phyloP scores from a whole-genome alignment of 1,140 invertebrate species.

The Steinernema khuongi region DNA sequence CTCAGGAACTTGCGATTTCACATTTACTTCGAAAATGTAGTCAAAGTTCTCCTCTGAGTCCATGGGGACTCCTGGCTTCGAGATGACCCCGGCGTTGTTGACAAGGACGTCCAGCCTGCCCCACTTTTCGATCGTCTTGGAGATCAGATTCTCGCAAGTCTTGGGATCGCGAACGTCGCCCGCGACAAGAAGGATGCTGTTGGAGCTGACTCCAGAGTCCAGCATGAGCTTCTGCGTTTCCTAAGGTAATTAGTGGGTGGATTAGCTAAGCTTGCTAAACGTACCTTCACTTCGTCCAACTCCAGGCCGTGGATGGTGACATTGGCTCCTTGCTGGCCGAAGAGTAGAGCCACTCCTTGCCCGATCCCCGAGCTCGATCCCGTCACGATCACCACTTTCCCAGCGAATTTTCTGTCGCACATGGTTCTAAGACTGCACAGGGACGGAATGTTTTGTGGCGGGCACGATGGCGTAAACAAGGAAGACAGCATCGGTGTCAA shows the following conservation, averaged over 20 bases:
- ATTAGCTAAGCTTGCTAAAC: not conserved
- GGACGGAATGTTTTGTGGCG: too few species aligned
- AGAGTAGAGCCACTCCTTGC: slow-evolving; percentile 70
- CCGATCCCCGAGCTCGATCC: slow-evolving; percentile 81
- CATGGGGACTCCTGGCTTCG: slow-evolving; percentile 17
- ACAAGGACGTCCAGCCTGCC: slow-evolving; percentile 43
- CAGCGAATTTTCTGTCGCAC: too few species aligned
- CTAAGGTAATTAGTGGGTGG: too few species aligned
- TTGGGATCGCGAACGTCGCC: slow-evolving; percentile 21
- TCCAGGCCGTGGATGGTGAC: slow-evolving; percentile 64
- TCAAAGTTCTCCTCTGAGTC: slow-evolving; percentile 27
- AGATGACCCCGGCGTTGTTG: not conserved
- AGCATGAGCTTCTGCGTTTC: slow-evolving; percentile 61
- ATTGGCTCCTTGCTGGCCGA: slow-evolving; percentile 69
- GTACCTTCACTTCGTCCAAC: not conserved
- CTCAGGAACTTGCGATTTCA: slow-evolving; percentile 31
- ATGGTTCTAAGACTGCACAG: too few species aligned
- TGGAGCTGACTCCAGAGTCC: slow-evolving; percentile 16
- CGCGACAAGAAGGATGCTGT: slow-evolving; percentile 12
- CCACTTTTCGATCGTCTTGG: slow-evolving; percentile 40
- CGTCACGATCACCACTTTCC: slow-evolving; percentile 53
- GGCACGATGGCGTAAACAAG: too few species aligned
- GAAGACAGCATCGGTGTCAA: too few species aligned
- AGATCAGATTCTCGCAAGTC: slow-evolving; percentile 23
- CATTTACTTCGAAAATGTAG: slow-evolving; percentile 35